Conservation (phyloP, 2,888 invertebrate genomes). For the Byasa hedistus region DNA sequence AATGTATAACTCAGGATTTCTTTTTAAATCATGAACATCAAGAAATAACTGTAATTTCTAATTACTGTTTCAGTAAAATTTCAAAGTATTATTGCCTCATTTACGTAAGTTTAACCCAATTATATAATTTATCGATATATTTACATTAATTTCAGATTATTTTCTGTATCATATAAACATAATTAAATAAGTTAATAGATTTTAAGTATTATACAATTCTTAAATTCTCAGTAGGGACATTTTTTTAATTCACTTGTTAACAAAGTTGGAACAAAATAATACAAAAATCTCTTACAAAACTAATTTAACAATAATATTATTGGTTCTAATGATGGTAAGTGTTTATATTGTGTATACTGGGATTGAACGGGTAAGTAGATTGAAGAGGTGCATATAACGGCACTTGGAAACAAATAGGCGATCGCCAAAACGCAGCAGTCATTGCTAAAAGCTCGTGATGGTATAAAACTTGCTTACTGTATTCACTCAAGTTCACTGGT, state of each 20-base stretch:
- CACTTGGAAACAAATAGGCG: constrained; percentile 39
- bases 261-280: constrained; percentile 15
- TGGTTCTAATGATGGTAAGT: constrained; percentile 35
- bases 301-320: constrained; percentile 8
- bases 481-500: constrained; percentile 38
- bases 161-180: too few relatives aligned
- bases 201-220: not conserved
- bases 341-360: constrained; percentile 40
- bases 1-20: not conserved
- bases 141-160: not conserved
- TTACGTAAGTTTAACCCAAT: not conserved
- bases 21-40: not conserved
- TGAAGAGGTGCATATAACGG: constrained; percentile 44
- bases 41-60: not conserved
- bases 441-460: constrained; percentile 49
- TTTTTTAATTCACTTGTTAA: not conserved
- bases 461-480: constrained; percentile 31
- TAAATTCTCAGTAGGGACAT: not conserved
- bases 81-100: not conserved
- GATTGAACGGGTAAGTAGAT: constrained; percentile 43
- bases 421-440: constrained; percentile 51
- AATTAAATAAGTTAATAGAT: not conserved
- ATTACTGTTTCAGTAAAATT: not conserved
- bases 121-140: not conserved
- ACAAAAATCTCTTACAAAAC: not conserved